These are phyloP conservation scores for Nemotelus nigrinus DNA, from an alignment of 2,888 invertebrate genomes.

Conservation along the genomic window DNA sequence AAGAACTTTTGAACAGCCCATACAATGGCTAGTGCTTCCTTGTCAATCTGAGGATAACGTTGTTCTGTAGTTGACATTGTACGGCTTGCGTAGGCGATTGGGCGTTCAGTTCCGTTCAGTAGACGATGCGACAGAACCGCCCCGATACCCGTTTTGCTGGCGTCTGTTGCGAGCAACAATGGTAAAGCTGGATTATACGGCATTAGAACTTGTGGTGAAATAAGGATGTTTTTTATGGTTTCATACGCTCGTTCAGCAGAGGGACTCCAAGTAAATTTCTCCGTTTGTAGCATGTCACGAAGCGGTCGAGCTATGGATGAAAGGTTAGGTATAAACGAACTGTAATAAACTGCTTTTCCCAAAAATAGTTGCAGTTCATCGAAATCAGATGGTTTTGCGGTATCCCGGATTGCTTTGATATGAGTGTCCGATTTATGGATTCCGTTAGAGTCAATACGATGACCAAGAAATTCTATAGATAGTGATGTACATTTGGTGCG, in stretches of 20 bases:
- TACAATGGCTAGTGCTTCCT: constrained; percentile 47
- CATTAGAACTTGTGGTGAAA: constrained; percentile 46
- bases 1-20: constrained; percentile 47
- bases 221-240: constrained; percentile 22
- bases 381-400: constrained; percentile 32
- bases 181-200: constrained; percentile 47
- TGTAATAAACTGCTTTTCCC: constrained; percentile 32
- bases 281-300: constrained; percentile 5
- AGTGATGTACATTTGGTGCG: constrained; percentile 42
- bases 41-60: constrained; percentile 47
- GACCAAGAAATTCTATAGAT: constrained; percentile 44
- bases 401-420: constrained; percentile 43
- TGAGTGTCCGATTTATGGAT: constrained; percentile 48
- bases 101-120: constrained; percentile 42
- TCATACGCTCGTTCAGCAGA: background rate
- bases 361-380: constrained; percentile 24
- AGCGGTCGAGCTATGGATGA: constrained; percentile 10
- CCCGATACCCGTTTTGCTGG: constrained; percentile 45
- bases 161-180: constrained; percentile 49
- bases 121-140: constrained; percentile 47
- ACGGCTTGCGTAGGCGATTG: constrained; percentile 44
- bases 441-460: constrained; percentile 41
- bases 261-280: constrained; percentile 1
- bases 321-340: constrained; percentile 13
- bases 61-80: constrained; percentile 30